These are phyloP conservation scores for Phoxinus dragarum DNA, from an alignment of 2,797 vertebrate species.

Conservation along the genomic window DNA sequence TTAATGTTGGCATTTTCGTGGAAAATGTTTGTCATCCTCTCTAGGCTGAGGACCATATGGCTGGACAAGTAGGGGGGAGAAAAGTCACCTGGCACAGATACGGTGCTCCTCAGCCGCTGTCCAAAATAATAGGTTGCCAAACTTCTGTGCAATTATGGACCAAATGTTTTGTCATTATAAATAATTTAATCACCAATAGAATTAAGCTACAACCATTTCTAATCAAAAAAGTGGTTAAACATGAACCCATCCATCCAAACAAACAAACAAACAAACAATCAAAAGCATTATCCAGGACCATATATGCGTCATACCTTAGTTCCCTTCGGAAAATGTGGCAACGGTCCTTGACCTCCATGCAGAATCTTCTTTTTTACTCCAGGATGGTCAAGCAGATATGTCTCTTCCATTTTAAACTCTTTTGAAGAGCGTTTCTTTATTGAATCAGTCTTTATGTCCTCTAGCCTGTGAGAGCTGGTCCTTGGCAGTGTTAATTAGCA, in stretches of 20 bases:
- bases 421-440: slow-evolving; percentile 45
- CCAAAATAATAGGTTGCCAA: slow-evolving; percentile 4
- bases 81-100: slow-evolving; percentile 61
- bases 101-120: slow-evolving; percentile 1
- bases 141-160: slow-evolving; percentile 22
- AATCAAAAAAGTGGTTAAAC: slow-evolving; percentile 26
- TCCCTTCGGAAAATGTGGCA: slow-evolving; percentile 84
- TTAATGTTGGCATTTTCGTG: slow-evolving; percentile 71
- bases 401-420: slow-evolving; percentile 80
- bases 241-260: background rate
- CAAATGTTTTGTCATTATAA: slow-evolving; percentile 34
- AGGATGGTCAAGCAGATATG: slow-evolving; percentile 79
- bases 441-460: slow-evolving; percentile 34
- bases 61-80: slow-evolving; percentile 62
- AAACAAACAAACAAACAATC: background rate
- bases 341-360: slow-evolving; percentile 79
- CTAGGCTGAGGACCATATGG: slow-evolving; percentile 73
- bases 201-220: slow-evolving; percentile 6
- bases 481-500: slow-evolving; percentile 70
- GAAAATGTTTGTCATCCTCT: slow-evolving; percentile 74
- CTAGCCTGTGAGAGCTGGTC: slow-evolving; percentile 30
- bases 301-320: slow-evolving; percentile 79
- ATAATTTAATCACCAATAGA: slow-evolving; percentile 7
- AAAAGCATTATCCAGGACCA: background rate
- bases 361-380: slow-evolving; percentile 90